phyloP scores from a whole-genome alignment of 2,113 vertebrate species.

The Bubalus kerabau region DNA sequence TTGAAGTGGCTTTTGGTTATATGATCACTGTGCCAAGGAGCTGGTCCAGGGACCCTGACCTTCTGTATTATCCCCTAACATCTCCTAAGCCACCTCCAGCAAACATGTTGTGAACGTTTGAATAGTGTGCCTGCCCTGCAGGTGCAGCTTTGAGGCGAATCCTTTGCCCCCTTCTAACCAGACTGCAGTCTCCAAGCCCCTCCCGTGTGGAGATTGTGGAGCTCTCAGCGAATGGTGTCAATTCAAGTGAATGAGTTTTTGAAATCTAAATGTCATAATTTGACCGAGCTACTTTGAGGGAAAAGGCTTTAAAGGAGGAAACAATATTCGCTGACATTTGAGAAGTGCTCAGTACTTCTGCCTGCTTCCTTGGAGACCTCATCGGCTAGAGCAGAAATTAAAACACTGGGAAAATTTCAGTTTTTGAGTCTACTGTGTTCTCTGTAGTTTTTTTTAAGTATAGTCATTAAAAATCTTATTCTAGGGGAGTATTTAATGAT shows the following conservation, averaged over 20 bases:
- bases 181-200: neutral
- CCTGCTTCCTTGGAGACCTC: neutral
- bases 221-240: neutral
- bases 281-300: neutral
- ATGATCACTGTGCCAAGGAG: neutral
- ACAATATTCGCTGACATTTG: neutral
- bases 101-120: fast-evolving
- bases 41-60: neutral
- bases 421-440: neutral
- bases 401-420: neutral
- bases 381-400: neutral
- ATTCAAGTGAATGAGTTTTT: neutral
- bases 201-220: neutral
- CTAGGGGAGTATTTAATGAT: neutral
- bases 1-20: neutral
- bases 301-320: neutral
- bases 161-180: neutral
- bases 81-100: neutral
- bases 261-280: neutral
- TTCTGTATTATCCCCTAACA: fast-evolving
- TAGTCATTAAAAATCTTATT: neutral
- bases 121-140: neutral
- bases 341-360: neutral
- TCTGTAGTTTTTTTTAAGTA: neutral
- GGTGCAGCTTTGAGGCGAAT: neutral